Evolutionary conservation across 1,140 invertebrate species (phyloP).

Genomic region (Aleiodes sp.): DNA sequence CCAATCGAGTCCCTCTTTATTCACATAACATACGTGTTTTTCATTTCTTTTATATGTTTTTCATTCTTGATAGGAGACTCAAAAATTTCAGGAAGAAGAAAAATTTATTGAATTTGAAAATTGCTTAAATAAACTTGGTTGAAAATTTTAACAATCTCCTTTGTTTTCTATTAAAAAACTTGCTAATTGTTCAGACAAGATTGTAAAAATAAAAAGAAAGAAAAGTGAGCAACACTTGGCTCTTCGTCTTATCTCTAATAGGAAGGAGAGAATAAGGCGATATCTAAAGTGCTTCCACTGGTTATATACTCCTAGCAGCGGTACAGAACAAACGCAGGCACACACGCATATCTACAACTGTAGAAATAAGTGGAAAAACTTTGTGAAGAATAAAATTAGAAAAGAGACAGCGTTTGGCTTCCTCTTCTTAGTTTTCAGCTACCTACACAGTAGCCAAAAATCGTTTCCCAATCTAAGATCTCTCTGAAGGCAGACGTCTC

Average conservation of each 20-base stretch:
- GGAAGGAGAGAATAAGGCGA: neutral
- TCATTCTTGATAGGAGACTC: too few relatives aligned
- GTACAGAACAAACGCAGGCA: neutral
- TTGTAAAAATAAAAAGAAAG: neutral
- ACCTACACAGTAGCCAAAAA: neutral
- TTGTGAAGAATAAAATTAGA: neutral
- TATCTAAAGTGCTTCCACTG: constrained; percentile 8
- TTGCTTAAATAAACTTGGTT: too few relatives aligned
- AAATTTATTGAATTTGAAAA: too few relatives aligned
- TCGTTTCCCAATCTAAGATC: neutral
- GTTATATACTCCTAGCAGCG: neutral
- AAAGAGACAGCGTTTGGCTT: neutral
- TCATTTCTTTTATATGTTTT: too few relatives aligned
- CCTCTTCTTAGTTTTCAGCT: neutral
- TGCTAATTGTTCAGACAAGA: too few relatives aligned
- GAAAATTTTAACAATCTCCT: too few relatives aligned
- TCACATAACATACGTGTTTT: neutral
- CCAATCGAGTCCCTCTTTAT: neutral
- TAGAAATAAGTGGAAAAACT: neutral
- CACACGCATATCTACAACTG: neutral
- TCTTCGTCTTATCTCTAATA: neutral
- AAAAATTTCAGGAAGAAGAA: neutral
- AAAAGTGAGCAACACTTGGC: neutral
- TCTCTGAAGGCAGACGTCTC: neutral
- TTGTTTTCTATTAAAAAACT: too few relatives aligned